Conservation (phyloP, 2,888 invertebrate genomes). For the Drosophila peninsularis region DNA sequence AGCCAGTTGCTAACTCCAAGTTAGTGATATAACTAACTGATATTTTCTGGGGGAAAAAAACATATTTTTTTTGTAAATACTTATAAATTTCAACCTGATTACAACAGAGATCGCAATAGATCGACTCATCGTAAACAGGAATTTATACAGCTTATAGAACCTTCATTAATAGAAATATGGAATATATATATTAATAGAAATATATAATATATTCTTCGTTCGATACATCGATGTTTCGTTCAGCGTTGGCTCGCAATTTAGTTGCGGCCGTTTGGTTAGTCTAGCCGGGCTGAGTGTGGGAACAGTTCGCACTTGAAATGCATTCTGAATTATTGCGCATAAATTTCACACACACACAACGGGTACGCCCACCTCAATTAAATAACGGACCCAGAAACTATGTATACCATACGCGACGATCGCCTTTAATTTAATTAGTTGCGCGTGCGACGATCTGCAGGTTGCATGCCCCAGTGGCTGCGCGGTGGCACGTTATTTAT, state of each 20-base stretch:
- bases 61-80: too few species aligned
- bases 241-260: constrained; percentile 27
- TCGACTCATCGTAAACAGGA: too few species aligned
- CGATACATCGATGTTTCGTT: not conserved
- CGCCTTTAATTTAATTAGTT: constrained; percentile 80
- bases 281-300: constrained; percentile 61
- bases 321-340: constrained; percentile 67
- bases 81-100: too few species aligned
- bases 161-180: too few species aligned
- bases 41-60: not conserved
- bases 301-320: constrained; percentile 54
- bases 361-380: constrained; percentile 36
- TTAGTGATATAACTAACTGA: not conserved
- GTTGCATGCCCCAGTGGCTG: constrained; percentile 61
- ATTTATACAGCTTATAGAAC: too few species aligned
- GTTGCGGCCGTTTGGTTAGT: constrained; percentile 29
- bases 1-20: not conserved
- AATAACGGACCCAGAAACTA: constrained; percentile 42
- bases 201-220: too few species aligned
- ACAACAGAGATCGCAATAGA: too few species aligned
- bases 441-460: constrained; percentile 68
- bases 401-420: constrained; percentile 43
- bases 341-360: constrained; percentile 51
- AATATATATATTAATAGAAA: too few species aligned
- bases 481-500: constrained; percentile 61